phyloP scores from a whole-genome alignment of 1,140 invertebrate genomes.

The Pseudomyrmex sp. region DNA sequence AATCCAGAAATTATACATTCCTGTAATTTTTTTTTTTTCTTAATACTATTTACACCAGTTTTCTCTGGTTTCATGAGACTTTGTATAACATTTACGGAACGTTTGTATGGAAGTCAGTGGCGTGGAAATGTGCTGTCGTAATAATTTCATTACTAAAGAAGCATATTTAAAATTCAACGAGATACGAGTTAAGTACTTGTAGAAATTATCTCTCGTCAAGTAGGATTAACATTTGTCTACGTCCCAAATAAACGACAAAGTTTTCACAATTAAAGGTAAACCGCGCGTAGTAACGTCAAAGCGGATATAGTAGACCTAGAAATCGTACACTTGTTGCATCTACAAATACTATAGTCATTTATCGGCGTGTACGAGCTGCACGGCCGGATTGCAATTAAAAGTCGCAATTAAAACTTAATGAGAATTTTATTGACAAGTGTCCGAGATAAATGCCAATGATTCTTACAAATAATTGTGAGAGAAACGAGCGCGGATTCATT shows the following conservation, averaged over 20 bases:
- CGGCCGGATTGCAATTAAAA: conserved; percentile 67
- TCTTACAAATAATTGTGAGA: no score
- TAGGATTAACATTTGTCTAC: not conserved
- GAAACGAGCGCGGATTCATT: no score
- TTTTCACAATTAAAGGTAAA: conserved; percentile 57
- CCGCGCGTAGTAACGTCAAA: conserved; percentile 45
- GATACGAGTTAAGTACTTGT: not conserved
- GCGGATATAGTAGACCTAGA: conserved; percentile 73
- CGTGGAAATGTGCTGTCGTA: not conserved
- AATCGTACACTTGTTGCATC: conserved; percentile 75
- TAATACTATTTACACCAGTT: no score
- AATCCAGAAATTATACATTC: no score
- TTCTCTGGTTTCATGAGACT: not conserved
- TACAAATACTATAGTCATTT: conserved; percentile 72
- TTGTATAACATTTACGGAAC: not conserved
- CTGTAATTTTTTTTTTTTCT: no score
- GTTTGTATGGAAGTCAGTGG: no score
- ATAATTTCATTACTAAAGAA: not conserved
- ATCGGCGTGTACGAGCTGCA: conserved; percentile 56
- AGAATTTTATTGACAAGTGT: conserved; percentile 59
- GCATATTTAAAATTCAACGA: conserved; percentile 4
- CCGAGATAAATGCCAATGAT: not conserved
- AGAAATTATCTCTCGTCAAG: not conserved
- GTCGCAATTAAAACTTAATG: conserved; percentile 65
- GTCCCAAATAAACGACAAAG: conserved; percentile 25